phyloP scores from a whole-genome alignment of 2,888 invertebrate species.

The Brachyopa scutellaris region DNA sequence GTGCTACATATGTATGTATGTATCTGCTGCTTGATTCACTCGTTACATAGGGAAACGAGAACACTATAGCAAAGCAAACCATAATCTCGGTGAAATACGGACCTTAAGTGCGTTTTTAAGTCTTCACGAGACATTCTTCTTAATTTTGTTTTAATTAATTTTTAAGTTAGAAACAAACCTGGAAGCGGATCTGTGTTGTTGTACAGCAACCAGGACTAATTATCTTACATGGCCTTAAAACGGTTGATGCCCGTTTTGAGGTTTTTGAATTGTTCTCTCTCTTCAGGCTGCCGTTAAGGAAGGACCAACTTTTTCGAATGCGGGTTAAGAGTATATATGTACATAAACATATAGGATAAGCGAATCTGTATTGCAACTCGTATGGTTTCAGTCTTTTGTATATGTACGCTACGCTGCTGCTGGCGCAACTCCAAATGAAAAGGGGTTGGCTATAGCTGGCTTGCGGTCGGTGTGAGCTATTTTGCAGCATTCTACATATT shows the following conservation, averaged over 20 bases:
- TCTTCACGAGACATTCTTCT: constrained; percentile 59
- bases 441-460: no score
- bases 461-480: not conserved
- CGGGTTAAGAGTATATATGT: constrained; percentile 8
- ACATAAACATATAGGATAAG: no score
- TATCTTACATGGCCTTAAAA: constrained; percentile 51
- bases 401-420: no score
- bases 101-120: constrained; percentile 61
- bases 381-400: not conserved
- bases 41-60: not conserved
- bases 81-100: constrained; percentile 55
- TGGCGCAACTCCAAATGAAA: not conserved
- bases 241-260: constrained; percentile 53
- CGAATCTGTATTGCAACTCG: constrained; percentile 19
- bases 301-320: constrained; percentile 38
- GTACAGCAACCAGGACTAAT: constrained; percentile 44
- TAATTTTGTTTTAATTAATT: constrained; percentile 67
- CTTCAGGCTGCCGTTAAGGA: not conserved
- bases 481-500: no score
- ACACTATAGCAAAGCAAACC: constrained; percentile 41
- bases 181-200: constrained; percentile 13
- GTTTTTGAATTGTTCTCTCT: constrained; percentile 21
- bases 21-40: not conserved
- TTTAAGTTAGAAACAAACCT: constrained; percentile 40
- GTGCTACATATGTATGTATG: not conserved